Percentiles rank a stretch among this genome's conserved stretches.
Conservation (phyloP, 2,113 vertebrate genomes). For the Centropristis striata region DNA sequence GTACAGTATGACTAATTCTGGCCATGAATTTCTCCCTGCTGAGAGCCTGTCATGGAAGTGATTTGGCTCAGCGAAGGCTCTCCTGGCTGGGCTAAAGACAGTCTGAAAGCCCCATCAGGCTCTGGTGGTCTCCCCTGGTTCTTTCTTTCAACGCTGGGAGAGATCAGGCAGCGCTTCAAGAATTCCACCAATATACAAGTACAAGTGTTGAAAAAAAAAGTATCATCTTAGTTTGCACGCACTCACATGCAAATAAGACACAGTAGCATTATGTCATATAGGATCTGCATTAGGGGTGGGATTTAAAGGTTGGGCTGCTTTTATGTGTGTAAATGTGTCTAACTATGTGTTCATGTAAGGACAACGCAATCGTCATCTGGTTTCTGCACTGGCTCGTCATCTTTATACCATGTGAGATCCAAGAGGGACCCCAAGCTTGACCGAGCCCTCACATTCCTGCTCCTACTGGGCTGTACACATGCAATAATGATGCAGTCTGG, state of each 20-base stretch:
- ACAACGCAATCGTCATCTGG: constrained; percentile 72
- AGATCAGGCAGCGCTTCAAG: constrained; percentile 43
- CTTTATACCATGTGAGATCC: constrained; percentile 48
- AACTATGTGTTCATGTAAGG: constrained; percentile 57
- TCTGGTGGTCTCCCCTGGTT: constrained; percentile 51
- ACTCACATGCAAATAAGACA: constrained; percentile 6
- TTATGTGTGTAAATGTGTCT: constrained; percentile 1
- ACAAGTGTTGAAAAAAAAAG: neutral
- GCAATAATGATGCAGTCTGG: constrained; percentile 18
- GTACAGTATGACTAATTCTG: constrained; percentile 69
- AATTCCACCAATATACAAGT: constrained; percentile 35
- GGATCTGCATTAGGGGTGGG: constrained; percentile 16
- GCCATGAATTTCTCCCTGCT: constrained; percentile 53
- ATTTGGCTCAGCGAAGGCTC: constrained; percentile 60
- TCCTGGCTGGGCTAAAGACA: constrained; percentile 49
- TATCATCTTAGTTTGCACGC: constrained; percentile 10
- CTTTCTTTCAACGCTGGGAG: constrained; percentile 34
- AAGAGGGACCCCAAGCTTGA: constrained; percentile 40
- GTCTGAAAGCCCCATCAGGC: constrained; percentile 47
- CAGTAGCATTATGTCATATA: constrained; percentile 18
- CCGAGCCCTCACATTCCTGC: constrained; percentile 1
- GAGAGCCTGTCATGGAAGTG: constrained; percentile 65
- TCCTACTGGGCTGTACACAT: constrained; percentile 18
- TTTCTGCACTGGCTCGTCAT: constrained; percentile 73
- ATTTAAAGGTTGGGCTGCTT: neutral